These are phyloP conservation scores for Nilaparvata lugens DNA, from an alignment of 1,140 invertebrate genomes.

Conservation along the genomic window DNA sequence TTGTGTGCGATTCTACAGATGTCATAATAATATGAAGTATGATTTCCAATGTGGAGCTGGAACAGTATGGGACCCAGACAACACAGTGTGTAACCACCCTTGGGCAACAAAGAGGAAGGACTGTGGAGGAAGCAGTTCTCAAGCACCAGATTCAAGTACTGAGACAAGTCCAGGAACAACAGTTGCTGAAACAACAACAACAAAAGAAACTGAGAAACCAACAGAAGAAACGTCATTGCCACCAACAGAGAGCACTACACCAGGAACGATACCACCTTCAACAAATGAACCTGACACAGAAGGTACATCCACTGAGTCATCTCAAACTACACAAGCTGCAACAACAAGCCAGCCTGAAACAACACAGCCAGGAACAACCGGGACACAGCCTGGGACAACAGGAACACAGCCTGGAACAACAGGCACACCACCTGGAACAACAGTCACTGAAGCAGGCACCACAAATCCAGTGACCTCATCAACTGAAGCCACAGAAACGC, in stretches of 20 bases:
- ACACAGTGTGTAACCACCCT: slow-evolving; percentile 49
- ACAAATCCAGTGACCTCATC: slow-evolving; percentile 12
- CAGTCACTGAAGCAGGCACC: slow-evolving; percentile 11
- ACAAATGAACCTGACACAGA: slow-evolving; percentile 4
- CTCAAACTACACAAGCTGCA: slow-evolving; percentile 10
- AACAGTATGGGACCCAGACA: slow-evolving; percentile 52
- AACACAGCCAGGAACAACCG: slow-evolving; percentile 28
- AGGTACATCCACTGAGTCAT: slow-evolving; percentile 7
- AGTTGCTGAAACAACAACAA: slow-evolving; percentile 29
- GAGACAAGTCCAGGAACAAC: slow-evolving; percentile 8
- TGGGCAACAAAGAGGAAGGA: slow-evolving; percentile 37
- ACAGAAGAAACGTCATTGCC: slow-evolving; percentile 22
- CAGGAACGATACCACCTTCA: slow-evolving; percentile 23
- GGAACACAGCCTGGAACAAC: slow-evolving; percentile 5
- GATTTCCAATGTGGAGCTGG: slow-evolving; percentile 53
- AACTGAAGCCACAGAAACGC: slow-evolving; percentile 12
- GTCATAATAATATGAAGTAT: slow-evolving; percentile 49
- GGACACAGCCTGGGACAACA: slow-evolving; percentile 13
- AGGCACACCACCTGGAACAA: slow-evolving; percentile 7
- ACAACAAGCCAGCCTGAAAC: slow-evolving; percentile 20
- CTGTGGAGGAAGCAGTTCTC: slow-evolving; percentile 15
- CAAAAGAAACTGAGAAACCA: slow-evolving; percentile 21
- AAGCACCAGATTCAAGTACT: slow-evolving; percentile 2
- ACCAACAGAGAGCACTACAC: slow-evolving; percentile 25
- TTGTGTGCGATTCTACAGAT: slow-evolving; percentile 58